Conservation (phyloP, 2,113 vertebrate species). For the Pseudopodoces humilis region DNA sequence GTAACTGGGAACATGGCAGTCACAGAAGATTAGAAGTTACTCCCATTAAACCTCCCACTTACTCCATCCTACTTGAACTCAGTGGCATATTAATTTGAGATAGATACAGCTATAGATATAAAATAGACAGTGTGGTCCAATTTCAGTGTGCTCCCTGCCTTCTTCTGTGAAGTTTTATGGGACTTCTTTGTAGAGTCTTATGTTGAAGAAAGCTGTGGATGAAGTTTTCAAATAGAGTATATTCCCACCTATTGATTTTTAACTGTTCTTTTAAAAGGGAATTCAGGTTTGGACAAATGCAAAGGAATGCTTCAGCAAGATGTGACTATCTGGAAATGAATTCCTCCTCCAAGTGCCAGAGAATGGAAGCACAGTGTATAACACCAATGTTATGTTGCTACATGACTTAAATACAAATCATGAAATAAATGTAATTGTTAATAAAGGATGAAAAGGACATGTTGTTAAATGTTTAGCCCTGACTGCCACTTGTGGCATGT, state of each 20-base stretch:
- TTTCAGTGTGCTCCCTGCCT: neutral
- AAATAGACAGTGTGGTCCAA: neutral
- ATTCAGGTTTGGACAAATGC: constrained; percentile 96
- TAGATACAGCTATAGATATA: neutral
- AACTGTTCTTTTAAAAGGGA: constrained; percentile 76
- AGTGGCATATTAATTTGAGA: neutral
- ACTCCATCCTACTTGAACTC: neutral
- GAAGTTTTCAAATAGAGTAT: neutral
- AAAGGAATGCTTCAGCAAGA: constrained; percentile 96
- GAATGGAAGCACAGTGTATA: constrained; percentile 74
- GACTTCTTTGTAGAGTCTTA: neutral
- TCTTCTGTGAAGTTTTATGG: neutral
- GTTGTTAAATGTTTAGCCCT: constrained; percentile 49
- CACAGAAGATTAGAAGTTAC: neutral
- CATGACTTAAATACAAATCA: constrained; percentile 54
- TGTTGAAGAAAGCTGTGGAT: neutral
- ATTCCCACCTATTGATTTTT: neutral
- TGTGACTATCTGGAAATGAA: constrained; percentile 78
- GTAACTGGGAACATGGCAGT: neutral
- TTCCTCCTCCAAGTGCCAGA: constrained; percentile 73
- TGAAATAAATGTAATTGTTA: constrained; percentile 64
- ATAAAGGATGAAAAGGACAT: constrained; percentile 67
- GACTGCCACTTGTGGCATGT: constrained; percentile 53
- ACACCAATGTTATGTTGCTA: constrained; percentile 64
- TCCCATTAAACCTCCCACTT: neutral